Percentiles rank a stretch among this genome's conserved stretches.
Conservation (phyloP, 2,888 invertebrate genomes). For the Lycaena phlaeas region DNA sequence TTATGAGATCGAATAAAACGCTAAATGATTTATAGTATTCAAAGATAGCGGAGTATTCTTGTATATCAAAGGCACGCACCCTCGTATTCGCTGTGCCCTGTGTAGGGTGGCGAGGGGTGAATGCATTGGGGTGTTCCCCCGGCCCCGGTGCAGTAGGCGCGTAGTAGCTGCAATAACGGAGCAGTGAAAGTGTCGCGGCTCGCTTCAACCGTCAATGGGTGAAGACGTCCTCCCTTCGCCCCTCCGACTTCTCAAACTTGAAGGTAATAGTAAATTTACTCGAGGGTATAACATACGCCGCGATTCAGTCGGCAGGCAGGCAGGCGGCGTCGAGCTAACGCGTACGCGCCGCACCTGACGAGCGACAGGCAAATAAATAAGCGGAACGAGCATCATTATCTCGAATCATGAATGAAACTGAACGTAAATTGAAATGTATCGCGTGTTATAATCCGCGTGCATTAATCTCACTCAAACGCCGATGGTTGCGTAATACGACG, state of each 20-base stretch:
- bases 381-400: constrained; percentile 63
- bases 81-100: constrained; percentile 48
- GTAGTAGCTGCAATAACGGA: constrained; percentile 72
- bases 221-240: constrained; percentile 67
- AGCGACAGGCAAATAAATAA: constrained; percentile 43
- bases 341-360: constrained; percentile 5
- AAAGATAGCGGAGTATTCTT: constrained; percentile 38
- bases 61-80: constrained; percentile 53
- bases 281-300: constrained; percentile 25
- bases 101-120: constrained; percentile 52
- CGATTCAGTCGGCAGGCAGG: constrained; percentile 15
- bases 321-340: constrained; percentile 13
- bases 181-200: constrained; percentile 72
- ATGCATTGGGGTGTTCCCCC: constrained; percentile 59
- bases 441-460: constrained; percentile 71
- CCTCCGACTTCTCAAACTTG: constrained; percentile 66
- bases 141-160: constrained; percentile 58
- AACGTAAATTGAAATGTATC: constrained; percentile 71
- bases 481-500: constrained; percentile 62
- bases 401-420: constrained; percentile 67
- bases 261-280: constrained; percentile 57
- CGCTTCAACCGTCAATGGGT: constrained; percentile 72
- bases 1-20: constrained; percentile 11
- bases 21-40: constrained; percentile 19
- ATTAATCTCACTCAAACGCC: constrained; percentile 71